A percentile compares a stretch with the other conserved stretches of the same genome.
These are phyloP conservation scores for Chironomus tentans DNA, from an alignment of 2,888 invertebrate species.

Conservation along the genomic window DNA sequence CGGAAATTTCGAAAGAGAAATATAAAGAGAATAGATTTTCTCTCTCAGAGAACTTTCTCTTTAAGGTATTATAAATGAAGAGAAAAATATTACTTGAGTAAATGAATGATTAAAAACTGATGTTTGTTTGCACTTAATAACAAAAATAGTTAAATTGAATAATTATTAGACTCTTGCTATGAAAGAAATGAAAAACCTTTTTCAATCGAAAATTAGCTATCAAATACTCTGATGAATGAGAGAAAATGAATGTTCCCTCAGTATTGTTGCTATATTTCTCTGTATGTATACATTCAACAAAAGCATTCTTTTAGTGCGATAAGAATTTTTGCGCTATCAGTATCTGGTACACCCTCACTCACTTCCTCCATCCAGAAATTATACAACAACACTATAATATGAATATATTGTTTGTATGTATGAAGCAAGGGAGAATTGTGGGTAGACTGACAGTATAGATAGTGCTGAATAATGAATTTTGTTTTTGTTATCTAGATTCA, in stretches of 20 bases:
- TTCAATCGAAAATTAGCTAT: no score
- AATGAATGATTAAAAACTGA: no score
- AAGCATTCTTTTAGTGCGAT: background rate
- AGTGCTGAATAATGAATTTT: constrained; percentile 26
- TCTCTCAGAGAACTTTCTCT: no score
- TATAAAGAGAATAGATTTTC: no score
- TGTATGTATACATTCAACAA: background rate
- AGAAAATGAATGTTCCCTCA: background rate
- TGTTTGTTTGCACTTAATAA: no score
- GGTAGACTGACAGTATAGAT: constrained; percentile 5
- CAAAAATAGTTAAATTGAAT: no score
- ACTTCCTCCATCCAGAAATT: constrained; percentile 1
- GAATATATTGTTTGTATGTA: background rate
- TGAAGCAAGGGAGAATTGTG: background rate
- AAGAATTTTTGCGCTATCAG: constrained; percentile 20
- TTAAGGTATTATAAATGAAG: no score
- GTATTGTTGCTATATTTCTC: background rate
- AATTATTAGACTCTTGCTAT: no score
- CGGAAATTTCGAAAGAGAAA: no score
- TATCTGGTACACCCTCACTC: background rate
- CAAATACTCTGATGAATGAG: no score
- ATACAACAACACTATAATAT: background rate
- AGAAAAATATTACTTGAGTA: no score
- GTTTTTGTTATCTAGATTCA: constrained; percentile 7
- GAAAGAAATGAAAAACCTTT: no score